A percentile compares a stretch with the other conserved stretches of the same genome.
Conservation (phyloP, 2,113 vertebrate genomes). For the Dolichallabes microphthalmus region DNA sequence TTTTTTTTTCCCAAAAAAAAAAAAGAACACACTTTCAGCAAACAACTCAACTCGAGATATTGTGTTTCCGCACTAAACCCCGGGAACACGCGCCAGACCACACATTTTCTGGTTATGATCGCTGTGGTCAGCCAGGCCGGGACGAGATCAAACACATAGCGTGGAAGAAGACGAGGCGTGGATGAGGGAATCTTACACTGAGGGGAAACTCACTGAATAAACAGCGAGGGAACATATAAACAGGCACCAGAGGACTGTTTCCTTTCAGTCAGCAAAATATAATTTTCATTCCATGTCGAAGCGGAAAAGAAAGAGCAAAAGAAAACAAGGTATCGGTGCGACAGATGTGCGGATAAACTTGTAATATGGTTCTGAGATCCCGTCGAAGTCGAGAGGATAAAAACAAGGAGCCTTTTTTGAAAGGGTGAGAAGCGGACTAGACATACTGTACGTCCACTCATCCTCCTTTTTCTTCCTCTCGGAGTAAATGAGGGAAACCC, state of each 20-base stretch:
- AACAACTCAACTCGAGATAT: constrained; percentile 13
- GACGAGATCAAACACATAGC: constrained; percentile 40
- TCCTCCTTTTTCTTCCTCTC: background rate
- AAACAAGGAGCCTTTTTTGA: too few relatives aligned
- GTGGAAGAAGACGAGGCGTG: constrained; percentile 41
- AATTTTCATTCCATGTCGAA: constrained; percentile 27
- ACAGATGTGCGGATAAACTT: background rate
- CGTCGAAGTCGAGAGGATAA: too few relatives aligned
- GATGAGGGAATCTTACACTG: constrained; percentile 33
- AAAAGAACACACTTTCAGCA: background rate
- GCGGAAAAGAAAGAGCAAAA: background rate
- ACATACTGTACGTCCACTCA: constrained; percentile 5
- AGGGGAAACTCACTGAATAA: constrained; percentile 41
- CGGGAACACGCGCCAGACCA: constrained; percentile 35
- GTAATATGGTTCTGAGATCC: background rate
- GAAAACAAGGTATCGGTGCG: background rate
- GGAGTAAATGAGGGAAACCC: constrained; percentile 46
- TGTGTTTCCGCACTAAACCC: constrained; percentile 30
- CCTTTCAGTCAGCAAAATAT: constrained; percentile 32
- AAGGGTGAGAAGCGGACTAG: background rate
- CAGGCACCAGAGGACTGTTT: constrained; percentile 34
- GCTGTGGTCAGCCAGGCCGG: constrained; percentile 39
- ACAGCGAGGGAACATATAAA: constrained; percentile 42
- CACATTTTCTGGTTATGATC: constrained; percentile 43
- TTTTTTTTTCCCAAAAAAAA: too few relatives aligned